A percentile compares a stretch with the other conserved stretches of the same genome.
phyloP scores from a whole-genome alignment of 2,113 vertebrate species.

The Tiliqua scincoides region DNA sequence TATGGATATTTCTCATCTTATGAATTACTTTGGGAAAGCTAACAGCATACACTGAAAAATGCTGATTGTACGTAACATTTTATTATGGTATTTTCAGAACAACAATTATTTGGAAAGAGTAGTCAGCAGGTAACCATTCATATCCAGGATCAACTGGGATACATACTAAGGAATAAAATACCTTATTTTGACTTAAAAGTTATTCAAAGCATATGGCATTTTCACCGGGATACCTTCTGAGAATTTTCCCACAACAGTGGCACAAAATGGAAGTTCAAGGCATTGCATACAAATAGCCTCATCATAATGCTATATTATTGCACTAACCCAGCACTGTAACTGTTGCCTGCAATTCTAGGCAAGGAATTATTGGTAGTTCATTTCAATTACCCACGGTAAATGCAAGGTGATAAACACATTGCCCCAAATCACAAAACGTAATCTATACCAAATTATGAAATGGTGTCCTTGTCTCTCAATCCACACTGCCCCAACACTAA shows the following conservation, averaged over 20 bases:
- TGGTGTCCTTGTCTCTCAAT: neutral
- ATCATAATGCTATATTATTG: no score
- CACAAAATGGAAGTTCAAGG: neutral
- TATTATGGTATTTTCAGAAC: neutral
- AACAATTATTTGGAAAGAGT: neutral
- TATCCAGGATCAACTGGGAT: neutral
- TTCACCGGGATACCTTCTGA: neutral
- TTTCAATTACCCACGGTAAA: neutral
- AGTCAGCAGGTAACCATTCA: neutral
- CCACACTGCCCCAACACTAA: neutral
- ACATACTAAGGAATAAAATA: neutral
- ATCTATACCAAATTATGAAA: neutral
- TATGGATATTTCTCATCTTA: neutral
- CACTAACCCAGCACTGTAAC: neutral
- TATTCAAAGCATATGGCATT: neutral
- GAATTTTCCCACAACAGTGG: neutral
- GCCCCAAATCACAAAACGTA: neutral
- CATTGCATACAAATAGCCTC: neutral
- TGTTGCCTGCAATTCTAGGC: neutral
- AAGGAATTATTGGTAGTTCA: neutral
- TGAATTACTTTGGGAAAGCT: neutral
- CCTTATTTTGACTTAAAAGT: neutral
- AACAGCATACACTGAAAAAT: neutral
- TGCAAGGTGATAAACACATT: neutral
- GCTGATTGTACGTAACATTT: neutral